Percentiles rank a stretch among this genome's conserved stretches.
These are phyloP conservation scores for Channa maculata DNA, from an alignment of 2,113 vertebrate species.

Conservation along the genomic window DNA sequence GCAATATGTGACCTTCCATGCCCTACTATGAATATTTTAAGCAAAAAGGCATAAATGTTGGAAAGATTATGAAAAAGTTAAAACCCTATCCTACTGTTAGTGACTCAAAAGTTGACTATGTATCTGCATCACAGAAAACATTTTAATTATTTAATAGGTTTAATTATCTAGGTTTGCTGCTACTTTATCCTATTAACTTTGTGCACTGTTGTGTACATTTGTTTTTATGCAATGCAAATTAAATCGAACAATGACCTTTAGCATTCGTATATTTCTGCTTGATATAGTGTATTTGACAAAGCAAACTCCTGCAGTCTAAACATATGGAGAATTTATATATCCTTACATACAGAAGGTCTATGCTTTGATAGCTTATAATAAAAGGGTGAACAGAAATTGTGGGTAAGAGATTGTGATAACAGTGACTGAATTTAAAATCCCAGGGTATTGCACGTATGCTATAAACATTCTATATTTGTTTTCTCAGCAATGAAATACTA, in stretches of 20 bases:
- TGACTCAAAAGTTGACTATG: conserved; percentile 32
- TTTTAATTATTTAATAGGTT: conserved; percentile 25
- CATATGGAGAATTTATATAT: background rate
- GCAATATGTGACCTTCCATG: conserved; percentile 10
- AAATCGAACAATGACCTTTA: background rate
- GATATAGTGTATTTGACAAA: background rate
- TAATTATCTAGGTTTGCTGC: background rate
- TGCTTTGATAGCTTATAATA: background rate
- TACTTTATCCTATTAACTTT: background rate
- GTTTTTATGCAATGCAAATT: background rate
- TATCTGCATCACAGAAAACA: conserved; percentile 25
- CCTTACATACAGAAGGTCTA: no score
- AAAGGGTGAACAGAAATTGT: background rate
- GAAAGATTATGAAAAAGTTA: conserved; percentile 48
- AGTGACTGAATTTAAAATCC: background rate
- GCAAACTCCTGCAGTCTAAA: background rate
- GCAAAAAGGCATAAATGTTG: conserved; percentile 41
- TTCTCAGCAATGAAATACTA: no score
- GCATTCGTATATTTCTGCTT: background rate
- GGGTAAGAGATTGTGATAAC: background rate
- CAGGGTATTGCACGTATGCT: background rate
- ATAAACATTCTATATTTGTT: background rate
- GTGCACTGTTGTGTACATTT: background rate
- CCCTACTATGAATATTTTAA: conserved; percentile 58
- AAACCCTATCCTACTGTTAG: conserved; percentile 4